Percentiles rank a stretch among this genome's conserved stretches.
Conservation (phyloP, 2,797 vertebrate genomes). For the Neosilurus hyrtlii region DNA sequence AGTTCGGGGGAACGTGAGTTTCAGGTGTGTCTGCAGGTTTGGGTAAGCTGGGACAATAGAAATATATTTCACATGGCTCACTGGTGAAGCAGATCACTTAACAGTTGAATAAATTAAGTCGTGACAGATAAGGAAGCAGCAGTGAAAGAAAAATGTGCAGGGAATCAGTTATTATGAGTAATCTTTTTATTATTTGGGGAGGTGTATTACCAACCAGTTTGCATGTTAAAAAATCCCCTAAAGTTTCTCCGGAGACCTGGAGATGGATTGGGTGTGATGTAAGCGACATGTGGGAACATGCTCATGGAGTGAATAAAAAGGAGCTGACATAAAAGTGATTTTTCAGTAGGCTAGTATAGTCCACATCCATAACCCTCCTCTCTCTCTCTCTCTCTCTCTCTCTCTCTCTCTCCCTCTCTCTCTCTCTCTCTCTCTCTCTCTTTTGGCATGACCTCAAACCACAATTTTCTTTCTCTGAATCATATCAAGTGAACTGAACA, state of each 20-base stretch:
- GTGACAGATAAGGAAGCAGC: constrained; percentile 26
- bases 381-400: not conserved
- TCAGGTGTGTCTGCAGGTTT: not conserved
- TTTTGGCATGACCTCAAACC: constrained; percentile 35
- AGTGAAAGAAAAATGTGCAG: constrained; percentile 22
- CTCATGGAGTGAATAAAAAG: constrained; percentile 24
- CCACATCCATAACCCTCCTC: not conserved
- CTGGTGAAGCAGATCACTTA: constrained; percentile 12
- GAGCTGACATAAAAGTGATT: constrained; percentile 36
- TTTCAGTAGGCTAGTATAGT: constrained; percentile 11
- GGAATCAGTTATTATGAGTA: constrained; percentile 14
- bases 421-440: not conserved
- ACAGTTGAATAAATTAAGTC: constrained; percentile 18
- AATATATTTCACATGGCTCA: not conserved
- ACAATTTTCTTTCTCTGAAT: constrained; percentile 18
- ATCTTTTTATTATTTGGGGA: constrained; percentile 5
- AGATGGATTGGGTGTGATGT: constrained; percentile 40
- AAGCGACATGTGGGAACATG: constrained; percentile 49
- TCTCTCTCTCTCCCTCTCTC: not conserved
- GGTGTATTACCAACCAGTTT: constrained; percentile 22
- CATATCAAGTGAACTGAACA: constrained; percentile 7
- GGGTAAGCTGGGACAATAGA: not conserved
- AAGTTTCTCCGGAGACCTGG: constrained; percentile 15
- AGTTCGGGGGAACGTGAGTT: constrained; percentile 10
- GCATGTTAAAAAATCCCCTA: constrained; percentile 41